Evolutionary conservation across 2,113 vertebrate species (phyloP), one percentile per base, ranked within the genome.

Genomic region (Elephantulus edwardii): DNA sequence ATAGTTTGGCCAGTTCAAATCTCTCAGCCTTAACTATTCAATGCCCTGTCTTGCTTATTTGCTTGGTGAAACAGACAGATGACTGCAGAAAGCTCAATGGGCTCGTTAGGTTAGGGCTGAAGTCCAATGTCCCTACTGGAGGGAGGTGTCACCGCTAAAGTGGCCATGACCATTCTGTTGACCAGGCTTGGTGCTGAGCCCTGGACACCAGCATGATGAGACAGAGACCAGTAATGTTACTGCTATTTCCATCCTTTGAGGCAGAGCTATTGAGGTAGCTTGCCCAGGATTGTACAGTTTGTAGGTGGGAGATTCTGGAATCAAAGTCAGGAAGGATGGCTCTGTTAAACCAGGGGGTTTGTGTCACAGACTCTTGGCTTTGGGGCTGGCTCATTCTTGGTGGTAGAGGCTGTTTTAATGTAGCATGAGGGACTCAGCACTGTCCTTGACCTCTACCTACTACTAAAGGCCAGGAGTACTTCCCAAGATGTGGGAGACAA

Each of bases 131-230:
- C 35, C 11, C 17, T 4, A 13, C 44, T 9, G 70, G 35, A 17
- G 48, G 9, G 48, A 16, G 48, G 50, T 10, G 13, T 3, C 24
- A 16, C 19, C 8, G 48, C 48, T 35, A 16, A 33, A 17, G 10
- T 52, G 17, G 42, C 50, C 10, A 10, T 5, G 76, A 48, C 84
- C 33, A 35, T 6, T 2, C 68, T 30, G 35, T 5, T 28, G 20
- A 19, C 40, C 24, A 30, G 6, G 52, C 28, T 48, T 38, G 0
- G 17, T 3, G 58, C 8, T 22, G 30, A 68, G 33, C 50, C 30
- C 44, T 50, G 70, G 8, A 33, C 42, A 6, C 17, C 4, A 3
- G 0, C n/a, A 24, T n/a, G 5, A 0, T 1, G 71, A 24, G 22
- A 56, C 46, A 74, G 30, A 44, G 1, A 4, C 64, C 22, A 5